Conservation (phyloP, 2,113 vertebrate genomes). For the Eolophus roseicapilla region DNA sequence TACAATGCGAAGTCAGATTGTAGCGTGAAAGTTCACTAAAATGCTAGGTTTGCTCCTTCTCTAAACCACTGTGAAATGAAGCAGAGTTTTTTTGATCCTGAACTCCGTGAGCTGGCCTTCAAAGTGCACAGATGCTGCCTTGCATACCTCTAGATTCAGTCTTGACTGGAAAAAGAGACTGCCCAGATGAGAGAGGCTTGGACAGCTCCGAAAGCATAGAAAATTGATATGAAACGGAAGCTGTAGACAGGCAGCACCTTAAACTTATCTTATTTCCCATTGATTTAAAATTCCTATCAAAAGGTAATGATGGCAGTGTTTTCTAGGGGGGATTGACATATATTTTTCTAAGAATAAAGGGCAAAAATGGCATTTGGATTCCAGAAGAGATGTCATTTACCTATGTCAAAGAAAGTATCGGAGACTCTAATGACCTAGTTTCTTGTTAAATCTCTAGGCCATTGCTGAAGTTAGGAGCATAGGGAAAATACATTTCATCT, state of each 20-base stretch:
- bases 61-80: background rate
- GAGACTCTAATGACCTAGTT: constrained; percentile 59
- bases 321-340: constrained; percentile 27
- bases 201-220: background rate
- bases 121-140: background rate
- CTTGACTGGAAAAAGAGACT: background rate
- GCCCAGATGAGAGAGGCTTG: background rate
- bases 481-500: constrained; percentile 44
- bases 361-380: constrained; percentile 49
- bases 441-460: constrained; percentile 54
- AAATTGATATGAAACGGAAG: background rate
- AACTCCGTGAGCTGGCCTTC: background rate
- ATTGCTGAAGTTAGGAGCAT: constrained; percentile 44
- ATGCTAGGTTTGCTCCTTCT: background rate
- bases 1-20: background rate
- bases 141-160: background rate
- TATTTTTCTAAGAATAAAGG: constrained; percentile 52
- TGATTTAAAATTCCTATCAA: constrained; percentile 31
- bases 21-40: background rate
- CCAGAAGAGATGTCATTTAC: constrained; percentile 51
- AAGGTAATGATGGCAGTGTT: background rate
- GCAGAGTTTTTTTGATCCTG: background rate
- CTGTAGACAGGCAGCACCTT: background rate
- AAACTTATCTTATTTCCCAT: constrained; percentile 14
- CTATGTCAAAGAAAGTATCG: constrained; percentile 36